phyloP scores from a whole-genome alignment of 2,888 invertebrate genomes.

The Noctua pronuba region DNA sequence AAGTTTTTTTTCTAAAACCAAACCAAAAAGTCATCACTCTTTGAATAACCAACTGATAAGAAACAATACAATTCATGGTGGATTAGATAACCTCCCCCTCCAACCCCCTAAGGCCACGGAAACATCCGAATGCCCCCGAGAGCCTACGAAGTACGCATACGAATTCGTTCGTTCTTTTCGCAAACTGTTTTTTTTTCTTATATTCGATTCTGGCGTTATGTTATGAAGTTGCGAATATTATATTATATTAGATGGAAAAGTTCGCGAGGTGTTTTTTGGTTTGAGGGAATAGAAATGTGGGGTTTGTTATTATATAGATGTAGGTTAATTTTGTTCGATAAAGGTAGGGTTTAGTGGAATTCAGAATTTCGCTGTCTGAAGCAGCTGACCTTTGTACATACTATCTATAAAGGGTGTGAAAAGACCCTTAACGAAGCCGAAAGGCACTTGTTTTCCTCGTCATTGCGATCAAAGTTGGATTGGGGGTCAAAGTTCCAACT shows the following conservation, averaged over 20 bases:
- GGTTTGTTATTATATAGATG: not conserved
- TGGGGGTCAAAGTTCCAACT: no score
- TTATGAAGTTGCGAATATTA: conserved; percentile 63
- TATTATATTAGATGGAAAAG: conserved; percentile 57
- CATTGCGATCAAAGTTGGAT: no score
- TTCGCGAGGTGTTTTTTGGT: conserved; percentile 33
- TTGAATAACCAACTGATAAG: conserved; percentile 52
- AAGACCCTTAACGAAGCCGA: no score
- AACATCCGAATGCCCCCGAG: conserved; percentile 43
- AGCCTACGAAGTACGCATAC: conserved; percentile 59
- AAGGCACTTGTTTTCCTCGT: no score
- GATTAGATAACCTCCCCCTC: conserved; percentile 28
- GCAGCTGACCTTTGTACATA: not conserved
- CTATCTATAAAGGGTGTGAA: no score
- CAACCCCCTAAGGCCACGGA: conserved; percentile 52
- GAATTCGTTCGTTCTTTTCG: conserved; percentile 51
- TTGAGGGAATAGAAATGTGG: conserved; percentile 10
- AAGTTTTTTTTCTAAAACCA: not conserved
- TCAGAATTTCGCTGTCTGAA: not conserved
- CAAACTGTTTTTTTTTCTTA: conserved; percentile 59
- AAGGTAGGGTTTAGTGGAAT: not conserved
- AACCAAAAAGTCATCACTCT: conserved; percentile 36
- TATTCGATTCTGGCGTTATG: conserved; percentile 64
- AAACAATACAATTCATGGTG: conserved; percentile 61
- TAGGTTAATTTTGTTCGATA: not conserved